Conservation (phyloP, 2,113 vertebrate genomes). For the Cercocebus atys region DNA sequence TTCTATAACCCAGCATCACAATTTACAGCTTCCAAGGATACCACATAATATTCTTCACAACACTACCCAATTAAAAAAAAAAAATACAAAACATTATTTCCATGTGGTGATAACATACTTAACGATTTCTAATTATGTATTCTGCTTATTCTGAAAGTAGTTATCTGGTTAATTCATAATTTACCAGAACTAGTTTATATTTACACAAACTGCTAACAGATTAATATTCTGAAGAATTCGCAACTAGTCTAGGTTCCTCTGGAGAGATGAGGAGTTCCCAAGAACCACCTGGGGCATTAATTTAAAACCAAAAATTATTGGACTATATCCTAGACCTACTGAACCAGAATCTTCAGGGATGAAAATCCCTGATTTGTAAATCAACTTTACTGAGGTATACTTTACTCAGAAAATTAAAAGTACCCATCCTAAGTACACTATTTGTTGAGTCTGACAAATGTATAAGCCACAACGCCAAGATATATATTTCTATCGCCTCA, state of each 20-base stretch:
- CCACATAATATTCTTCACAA: constrained; percentile 13
- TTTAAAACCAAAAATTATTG: not conserved
- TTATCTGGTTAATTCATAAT: constrained; percentile 74
- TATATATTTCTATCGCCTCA: not conserved
- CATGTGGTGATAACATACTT: constrained; percentile 51
- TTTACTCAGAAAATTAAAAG: not conserved
- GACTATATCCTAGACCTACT: not conserved
- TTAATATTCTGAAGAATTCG: constrained; percentile 34
- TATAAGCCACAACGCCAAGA: not conserved
- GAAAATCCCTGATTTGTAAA: not conserved
- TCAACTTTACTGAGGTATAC: not conserved
- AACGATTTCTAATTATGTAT: constrained; percentile 49
- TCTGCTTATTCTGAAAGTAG: constrained; percentile 69
- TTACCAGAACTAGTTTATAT: constrained; percentile 70
- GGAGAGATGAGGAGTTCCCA: not conserved
- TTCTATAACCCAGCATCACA: not conserved
- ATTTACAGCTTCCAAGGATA: constrained; percentile 4
- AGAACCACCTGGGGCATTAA: constrained; percentile 18
- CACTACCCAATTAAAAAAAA: not conserved
- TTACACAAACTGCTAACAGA: constrained; percentile 53
- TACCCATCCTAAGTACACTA: not conserved
- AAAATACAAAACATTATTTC: not conserved
- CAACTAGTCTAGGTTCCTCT: constrained; percentile 2
- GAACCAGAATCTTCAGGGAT: not conserved
- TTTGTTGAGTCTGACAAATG: not conserved